Evolutionary conservation across 2,113 vertebrate species (phyloP).

Genomic region (Mesitornis unicolor): DNA sequence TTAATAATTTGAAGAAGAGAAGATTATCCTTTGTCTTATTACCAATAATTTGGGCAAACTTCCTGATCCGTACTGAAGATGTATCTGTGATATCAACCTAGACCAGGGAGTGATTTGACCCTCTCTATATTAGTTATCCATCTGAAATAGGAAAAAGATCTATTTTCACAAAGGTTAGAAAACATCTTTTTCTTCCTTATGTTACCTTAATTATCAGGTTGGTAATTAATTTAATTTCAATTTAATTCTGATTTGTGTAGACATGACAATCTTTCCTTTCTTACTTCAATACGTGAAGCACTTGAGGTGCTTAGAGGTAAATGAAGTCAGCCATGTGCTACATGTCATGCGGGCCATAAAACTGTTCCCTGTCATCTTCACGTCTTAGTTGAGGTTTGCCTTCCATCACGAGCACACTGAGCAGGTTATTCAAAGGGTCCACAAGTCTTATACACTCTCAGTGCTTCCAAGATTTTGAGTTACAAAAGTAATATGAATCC

Average conservation of each 20-base stretch:
- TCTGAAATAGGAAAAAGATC: neutral
- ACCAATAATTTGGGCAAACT: neutral
- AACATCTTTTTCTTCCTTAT: neutral
- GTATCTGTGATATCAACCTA: neutral
- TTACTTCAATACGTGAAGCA: neutral
- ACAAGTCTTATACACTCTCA: neutral
- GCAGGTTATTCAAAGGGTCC: neutral
- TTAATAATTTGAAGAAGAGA: neutral
- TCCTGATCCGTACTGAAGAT: neutral
- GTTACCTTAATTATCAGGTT: neutral
- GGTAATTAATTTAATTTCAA: neutral
- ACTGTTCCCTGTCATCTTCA: neutral
- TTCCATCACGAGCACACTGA: neutral
- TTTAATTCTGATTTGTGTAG: neutral
- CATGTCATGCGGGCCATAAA: neutral
- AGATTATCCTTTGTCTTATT: neutral
- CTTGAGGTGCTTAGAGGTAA: neutral
- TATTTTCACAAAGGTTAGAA: neutral
- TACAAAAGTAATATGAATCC: neutral
- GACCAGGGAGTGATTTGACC: neutral
- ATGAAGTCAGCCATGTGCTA: neutral
- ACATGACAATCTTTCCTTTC: neutral
- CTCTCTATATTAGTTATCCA: neutral
- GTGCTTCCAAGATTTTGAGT: neutral
- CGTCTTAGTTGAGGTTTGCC: neutral